A percentile compares a stretch with the other conserved stretches of the same genome.
These are phyloP conservation scores for Sclerurus mexicanus DNA, from an alignment of 2,113 vertebrate species.

Conservation along the genomic window DNA sequence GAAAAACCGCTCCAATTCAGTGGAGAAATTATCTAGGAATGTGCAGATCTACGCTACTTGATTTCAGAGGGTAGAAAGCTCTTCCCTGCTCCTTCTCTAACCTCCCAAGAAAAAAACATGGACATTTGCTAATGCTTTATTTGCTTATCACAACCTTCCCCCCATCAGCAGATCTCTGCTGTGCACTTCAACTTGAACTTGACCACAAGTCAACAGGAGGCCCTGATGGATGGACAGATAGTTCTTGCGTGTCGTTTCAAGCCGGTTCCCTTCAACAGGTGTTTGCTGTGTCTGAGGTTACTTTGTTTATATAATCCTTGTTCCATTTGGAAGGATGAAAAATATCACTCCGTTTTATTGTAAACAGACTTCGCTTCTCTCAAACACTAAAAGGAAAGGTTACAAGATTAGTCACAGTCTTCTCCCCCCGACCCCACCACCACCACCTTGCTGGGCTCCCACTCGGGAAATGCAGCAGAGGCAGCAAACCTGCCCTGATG, in stretches of 20 bases:
- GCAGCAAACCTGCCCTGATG: not conserved
- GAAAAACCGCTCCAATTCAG: not conserved
- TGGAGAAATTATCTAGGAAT: not conserved
- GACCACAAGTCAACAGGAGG: conserved; percentile 18
- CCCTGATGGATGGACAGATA: not conserved
- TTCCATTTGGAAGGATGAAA: conserved; percentile 87
- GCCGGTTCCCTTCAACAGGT: conserved; percentile 78
- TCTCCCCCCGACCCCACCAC: not conserved
- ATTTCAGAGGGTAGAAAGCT: not conserved
- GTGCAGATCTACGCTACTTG: not conserved
- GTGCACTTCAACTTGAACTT: conserved; percentile 31
- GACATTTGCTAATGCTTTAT: not conserved
- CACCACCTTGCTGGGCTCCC: conserved; percentile 36
- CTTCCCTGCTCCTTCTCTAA: not conserved
- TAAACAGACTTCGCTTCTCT: conserved; percentile 80
- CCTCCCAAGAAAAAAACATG: not conserved
- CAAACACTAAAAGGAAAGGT: conserved; percentile 80
- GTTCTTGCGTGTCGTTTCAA: not conserved
- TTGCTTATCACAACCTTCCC: not conserved
- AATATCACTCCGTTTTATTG: conserved; percentile 74
- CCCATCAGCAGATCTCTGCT: not conserved
- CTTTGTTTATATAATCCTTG: conserved; percentile 86
- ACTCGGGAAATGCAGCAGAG: not conserved
- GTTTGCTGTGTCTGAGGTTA: conserved; percentile 86
- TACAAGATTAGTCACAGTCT: conserved; percentile 76